phyloP scores from a whole-genome alignment of 2,888 invertebrate species.

The Unio pictorum region DNA sequence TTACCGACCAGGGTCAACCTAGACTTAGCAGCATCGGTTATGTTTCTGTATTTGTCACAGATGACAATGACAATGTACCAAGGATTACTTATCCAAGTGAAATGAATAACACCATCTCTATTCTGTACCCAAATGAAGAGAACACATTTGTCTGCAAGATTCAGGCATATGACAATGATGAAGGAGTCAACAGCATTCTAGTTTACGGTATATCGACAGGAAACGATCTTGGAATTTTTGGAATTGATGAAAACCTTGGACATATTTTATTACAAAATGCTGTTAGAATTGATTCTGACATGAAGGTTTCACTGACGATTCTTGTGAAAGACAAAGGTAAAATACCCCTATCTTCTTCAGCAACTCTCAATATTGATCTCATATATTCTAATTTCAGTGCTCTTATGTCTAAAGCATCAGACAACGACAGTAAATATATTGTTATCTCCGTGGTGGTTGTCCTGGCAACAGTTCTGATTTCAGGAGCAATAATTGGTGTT shows the following conservation, averaged over 20 bases:
- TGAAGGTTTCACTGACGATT: conserved; percentile 38
- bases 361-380: conserved; percentile 28
- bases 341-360: conserved; percentile 32
- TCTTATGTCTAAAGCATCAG: conserved; percentile 12
- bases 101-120: conserved; percentile 49
- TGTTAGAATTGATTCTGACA: conserved; percentile 24
- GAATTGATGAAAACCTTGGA: conserved; percentile 37
- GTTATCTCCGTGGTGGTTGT: conserved; percentile 46
- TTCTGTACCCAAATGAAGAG: conserved; percentile 39
- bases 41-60: conserved; percentile 46
- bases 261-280: conserved; percentile 35
- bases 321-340: conserved; percentile 49
- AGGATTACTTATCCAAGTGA: conserved; percentile 52
- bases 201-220: conserved; percentile 40
- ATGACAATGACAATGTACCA: conserved; percentile 65
- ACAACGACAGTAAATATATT: conserved; percentile 33
- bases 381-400: conserved; percentile 12
- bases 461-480: conserved; percentile 40
- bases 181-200: conserved; percentile 29
- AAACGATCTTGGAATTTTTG: conserved; percentile 38
- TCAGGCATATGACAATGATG: conserved; percentile 39
- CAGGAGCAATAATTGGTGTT: conserved; percentile 37
- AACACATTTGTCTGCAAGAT: conserved; percentile 42
- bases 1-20: conserved; percentile 39
- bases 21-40: conserved; percentile 26